Evolutionary conservation across 2,113 vertebrate genomes (phyloP).

Genomic region (Electrona antarctica): DNA sequence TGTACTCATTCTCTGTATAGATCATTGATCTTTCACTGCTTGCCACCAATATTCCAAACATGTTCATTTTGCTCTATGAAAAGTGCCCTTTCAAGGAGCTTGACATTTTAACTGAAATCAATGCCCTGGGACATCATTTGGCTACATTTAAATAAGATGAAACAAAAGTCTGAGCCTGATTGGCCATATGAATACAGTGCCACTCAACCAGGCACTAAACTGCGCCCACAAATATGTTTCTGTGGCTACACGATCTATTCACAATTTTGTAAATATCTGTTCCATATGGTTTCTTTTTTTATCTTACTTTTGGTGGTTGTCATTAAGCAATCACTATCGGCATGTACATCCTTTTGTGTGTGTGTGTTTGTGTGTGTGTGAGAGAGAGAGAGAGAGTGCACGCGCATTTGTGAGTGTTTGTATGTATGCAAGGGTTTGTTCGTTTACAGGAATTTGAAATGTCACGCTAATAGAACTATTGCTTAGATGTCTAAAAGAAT

Average conservation of each 20-base stretch:
- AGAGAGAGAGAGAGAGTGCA: too few species aligned
- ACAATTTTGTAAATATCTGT: constrained; percentile 71
- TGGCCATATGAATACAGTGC: constrained; percentile 28
- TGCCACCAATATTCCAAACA: constrained; percentile 19
- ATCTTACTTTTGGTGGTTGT: constrained; percentile 36
- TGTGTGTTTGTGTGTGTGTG: constrained; percentile 19
- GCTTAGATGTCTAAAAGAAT: constrained; percentile 63
- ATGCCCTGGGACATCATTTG: neutral
- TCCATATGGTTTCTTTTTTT: constrained; percentile 50
- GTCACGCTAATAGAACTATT: constrained; percentile 62
- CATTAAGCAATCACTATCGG: constrained; percentile 59
- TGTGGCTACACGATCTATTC: constrained; percentile 31
- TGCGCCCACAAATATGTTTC: constrained; percentile 3
- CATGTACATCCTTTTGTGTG: constrained; percentile 45
- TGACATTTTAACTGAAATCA: neutral
- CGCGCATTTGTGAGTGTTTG: neutral
- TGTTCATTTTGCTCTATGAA: constrained; percentile 12
- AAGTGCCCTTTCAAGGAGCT: neutral
- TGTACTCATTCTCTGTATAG: constrained; percentile 30
- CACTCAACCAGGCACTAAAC: constrained; percentile 31
- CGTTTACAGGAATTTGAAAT: constrained; percentile 65
- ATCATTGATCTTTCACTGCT: constrained; percentile 11
- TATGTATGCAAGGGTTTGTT: constrained; percentile 44
- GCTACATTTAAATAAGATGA: constrained; percentile 6
- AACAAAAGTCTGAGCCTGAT: constrained; percentile 47